phyloP scores from a whole-genome alignment of 2,113 vertebrate genomes.

The Nymphicus hollandicus region DNA sequence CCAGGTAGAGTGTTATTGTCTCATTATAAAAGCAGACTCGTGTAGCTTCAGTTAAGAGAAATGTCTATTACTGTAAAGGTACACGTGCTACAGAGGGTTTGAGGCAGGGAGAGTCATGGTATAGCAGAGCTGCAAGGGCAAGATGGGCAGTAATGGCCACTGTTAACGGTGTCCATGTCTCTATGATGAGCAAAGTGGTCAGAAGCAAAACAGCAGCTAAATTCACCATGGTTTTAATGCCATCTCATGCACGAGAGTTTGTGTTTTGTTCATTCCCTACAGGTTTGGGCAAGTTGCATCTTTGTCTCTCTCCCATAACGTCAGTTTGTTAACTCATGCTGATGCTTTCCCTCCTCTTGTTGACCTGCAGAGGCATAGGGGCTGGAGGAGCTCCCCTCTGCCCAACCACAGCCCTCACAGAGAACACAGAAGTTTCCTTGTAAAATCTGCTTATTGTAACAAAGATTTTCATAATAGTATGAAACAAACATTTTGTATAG shows the following conservation, averaged over 20 bases:
- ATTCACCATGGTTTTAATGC: background rate
- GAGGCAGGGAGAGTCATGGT: background rate
- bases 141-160: background rate
- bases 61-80: background rate
- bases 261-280: background rate
- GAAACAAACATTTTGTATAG: background rate
- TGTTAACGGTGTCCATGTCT: background rate
- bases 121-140: background rate
- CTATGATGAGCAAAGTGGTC: background rate
- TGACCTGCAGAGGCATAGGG: background rate
- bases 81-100: rapidly evolving
- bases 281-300: background rate
- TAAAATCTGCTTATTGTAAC: background rate
- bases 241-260: background rate
- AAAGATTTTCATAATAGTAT: background rate
- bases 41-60: background rate
- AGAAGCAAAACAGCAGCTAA: background rate
- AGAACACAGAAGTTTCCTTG: background rate
- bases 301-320: rapidly evolving
- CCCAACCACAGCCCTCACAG: background rate
- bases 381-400: rapidly evolving
- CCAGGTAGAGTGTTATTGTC: background rate
- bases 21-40: background rate
- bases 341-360: background rate
- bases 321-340: background rate